Evolutionary conservation across 1,140 invertebrate species (phyloP).

Genomic region (Brachionus angularis): DNA sequence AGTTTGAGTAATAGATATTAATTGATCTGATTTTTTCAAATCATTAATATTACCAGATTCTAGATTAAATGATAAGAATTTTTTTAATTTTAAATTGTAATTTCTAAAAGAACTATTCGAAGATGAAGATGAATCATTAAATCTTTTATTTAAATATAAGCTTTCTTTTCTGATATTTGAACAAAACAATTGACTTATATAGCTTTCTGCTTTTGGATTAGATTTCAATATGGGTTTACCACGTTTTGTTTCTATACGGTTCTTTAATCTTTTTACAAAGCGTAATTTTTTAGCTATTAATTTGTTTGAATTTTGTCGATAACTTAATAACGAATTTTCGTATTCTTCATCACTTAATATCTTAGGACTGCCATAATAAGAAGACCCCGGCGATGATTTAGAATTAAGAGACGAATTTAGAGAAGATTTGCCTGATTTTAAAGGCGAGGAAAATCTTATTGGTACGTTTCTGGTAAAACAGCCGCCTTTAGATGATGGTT

Average conservation of each 20-base stretch:
- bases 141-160: no score
- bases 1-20: no score
- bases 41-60: neutral
- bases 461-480: constrained; percentile 32
- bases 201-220: neutral
- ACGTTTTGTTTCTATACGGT: constrained; percentile 18
- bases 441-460: constrained; percentile 11
- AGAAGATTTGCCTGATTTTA: neutral
- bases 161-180: no score
- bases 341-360: no score
- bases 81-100: neutral
- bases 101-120: neutral
- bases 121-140: no score
- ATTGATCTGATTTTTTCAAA: neutral
- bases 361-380: no score
- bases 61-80: constrained; percentile 17
- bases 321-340: no score
- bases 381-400: neutral
- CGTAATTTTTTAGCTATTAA: constrained; percentile 23
- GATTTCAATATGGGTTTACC: constrained; percentile 8
- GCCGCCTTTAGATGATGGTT: constrained; percentile 31
- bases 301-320: neutral
- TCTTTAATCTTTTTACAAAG: constrained; percentile 35
- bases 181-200: neutral
- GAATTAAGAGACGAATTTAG: neutral